These are phyloP conservation scores for Saxidomus purpurata DNA, from an alignment of 1,140 invertebrate species.

Conservation along the genomic window DNA sequence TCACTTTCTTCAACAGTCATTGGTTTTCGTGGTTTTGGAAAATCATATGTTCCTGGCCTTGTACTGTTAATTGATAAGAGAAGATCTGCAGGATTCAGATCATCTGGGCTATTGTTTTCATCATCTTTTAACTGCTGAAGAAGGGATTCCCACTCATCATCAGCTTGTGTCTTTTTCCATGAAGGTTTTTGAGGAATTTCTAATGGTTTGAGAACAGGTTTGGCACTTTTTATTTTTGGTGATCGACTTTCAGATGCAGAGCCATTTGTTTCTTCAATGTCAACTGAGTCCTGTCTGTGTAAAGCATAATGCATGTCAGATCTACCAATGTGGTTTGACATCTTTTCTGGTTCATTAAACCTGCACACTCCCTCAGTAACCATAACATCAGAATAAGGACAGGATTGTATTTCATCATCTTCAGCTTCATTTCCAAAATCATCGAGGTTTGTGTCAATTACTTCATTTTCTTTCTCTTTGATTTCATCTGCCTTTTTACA, in stretches of 20 bases:
- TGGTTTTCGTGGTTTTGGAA: not conserved
- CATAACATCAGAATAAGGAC: slow-evolving; percentile 32
- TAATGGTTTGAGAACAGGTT: slow-evolving; percentile 58
- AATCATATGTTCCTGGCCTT: not conserved
- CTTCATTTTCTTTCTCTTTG: not conserved
- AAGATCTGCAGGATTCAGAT: slow-evolving; percentile 59
- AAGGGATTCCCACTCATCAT: slow-evolving; percentile 60
- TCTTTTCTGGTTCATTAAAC: slow-evolving; percentile 3
- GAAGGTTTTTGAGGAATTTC: slow-evolving; percentile 56
- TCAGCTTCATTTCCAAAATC: not conserved
- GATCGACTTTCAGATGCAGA: not conserved
- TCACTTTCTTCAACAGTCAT: slow-evolving; percentile 56
- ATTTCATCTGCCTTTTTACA: not conserved
- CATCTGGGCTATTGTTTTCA: slow-evolving; percentile 61
- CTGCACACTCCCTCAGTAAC: slow-evolving; percentile 9
- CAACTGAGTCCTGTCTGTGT: not conserved
- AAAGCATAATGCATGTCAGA: not conserved
- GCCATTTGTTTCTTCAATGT: not conserved
- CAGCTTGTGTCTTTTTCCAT: slow-evolving; percentile 32
- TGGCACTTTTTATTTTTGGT: slow-evolving; percentile 25
- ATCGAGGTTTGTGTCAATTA: not conserved
- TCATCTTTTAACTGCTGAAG: slow-evolving; percentile 63
- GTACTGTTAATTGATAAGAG: slow-evolving; percentile 43
- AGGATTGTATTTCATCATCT: not conserved
- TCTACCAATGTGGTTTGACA: not conserved